A percentile compares a stretch with the other conserved stretches of the same genome.
Conservation (phyloP, 2,888 invertebrate genomes). For the Drosophila greeni region DNA sequence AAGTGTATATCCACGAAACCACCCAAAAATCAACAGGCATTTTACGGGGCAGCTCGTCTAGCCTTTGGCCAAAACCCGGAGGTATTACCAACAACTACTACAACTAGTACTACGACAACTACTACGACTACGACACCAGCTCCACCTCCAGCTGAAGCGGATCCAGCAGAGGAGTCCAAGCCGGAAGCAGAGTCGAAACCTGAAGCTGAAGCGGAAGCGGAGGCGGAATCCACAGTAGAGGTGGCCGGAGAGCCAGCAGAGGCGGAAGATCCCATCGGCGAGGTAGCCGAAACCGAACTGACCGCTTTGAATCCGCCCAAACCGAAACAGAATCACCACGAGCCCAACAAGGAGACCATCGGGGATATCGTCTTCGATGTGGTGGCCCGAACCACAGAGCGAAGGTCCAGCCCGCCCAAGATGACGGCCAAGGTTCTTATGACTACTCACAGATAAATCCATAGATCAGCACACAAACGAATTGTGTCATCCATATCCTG, state of each 20-base stretch:
- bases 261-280: conserved; percentile 22
- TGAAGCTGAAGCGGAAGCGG: conserved; percentile 17
- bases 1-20: conserved; percentile 72
- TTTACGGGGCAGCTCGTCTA: conserved; percentile 83
- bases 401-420: conserved; percentile 68
- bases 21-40: conserved; percentile 79
- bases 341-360: conserved; percentile 73
- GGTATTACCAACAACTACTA: conserved; percentile 75
- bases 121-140: conserved; percentile 52
- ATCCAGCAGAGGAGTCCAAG: conserved; percentile 34
- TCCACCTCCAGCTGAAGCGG: conserved; percentile 54
- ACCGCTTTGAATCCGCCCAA: conserved; percentile 47
- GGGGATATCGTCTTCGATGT: conserved; percentile 72
- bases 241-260: conserved; percentile 47
- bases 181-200: conserved; percentile 23
- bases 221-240: conserved; percentile 37
- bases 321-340: conserved; percentile 44
- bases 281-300: conserved; percentile 40
- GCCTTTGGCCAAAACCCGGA: conserved; percentile 80
- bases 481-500: conserved; percentile 4
- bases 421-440: conserved; percentile 78
- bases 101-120: conserved; percentile 57
- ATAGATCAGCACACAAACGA: conserved; percentile 5
- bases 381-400: conserved; percentile 71
- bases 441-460: conserved; percentile 7